Evolutionary conservation across 2,888 invertebrate genomes (phyloP).

Genomic region (Allygus modestus): DNA sequence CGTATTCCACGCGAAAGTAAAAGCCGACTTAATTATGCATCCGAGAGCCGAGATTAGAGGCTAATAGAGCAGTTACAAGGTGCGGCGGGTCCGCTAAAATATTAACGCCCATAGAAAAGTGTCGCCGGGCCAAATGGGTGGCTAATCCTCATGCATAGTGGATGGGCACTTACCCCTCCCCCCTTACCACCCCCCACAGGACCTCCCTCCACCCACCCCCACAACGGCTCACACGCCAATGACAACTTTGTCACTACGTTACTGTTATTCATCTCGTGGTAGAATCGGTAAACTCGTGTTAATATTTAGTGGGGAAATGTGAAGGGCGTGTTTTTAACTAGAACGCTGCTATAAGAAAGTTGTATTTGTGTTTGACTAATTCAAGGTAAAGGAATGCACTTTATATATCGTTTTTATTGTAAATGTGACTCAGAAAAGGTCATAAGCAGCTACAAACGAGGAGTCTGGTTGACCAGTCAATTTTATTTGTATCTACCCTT

Average conservation of each 20-base stretch:
- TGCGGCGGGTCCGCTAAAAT: slow-evolving; percentile 38
- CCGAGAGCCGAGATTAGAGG: slow-evolving; percentile 21
- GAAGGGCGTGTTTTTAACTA: too few species aligned
- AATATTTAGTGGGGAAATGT: too few species aligned
- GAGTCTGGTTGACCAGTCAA: too few species aligned
- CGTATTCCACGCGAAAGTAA: slow-evolving; percentile 22
- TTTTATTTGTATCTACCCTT: too few species aligned
- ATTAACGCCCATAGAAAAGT: slow-evolving; percentile 59
- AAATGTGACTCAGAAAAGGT: too few species aligned
- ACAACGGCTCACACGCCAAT: not conserved
- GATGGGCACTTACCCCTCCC: slow-evolving; percentile 51
- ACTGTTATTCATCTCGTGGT: too few species aligned
- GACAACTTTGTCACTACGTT: not conserved
- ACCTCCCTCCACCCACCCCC: not conserved
- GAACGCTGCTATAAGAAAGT: too few species aligned
- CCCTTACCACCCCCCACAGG: not conserved
- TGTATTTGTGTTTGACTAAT: too few species aligned
- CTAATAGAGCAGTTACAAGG: slow-evolving; percentile 45
- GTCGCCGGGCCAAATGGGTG: slow-evolving; percentile 58
- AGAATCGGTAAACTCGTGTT: too few species aligned
- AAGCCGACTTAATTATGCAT: slow-evolving; percentile 54
- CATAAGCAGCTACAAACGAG: too few species aligned
- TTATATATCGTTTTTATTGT: too few species aligned
- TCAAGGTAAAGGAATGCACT: too few species aligned
- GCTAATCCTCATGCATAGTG: slow-evolving; percentile 62